Evolutionary conservation across 2,113 vertebrate genomes (phyloP).

Genomic region (Carassius auratus): DNA sequence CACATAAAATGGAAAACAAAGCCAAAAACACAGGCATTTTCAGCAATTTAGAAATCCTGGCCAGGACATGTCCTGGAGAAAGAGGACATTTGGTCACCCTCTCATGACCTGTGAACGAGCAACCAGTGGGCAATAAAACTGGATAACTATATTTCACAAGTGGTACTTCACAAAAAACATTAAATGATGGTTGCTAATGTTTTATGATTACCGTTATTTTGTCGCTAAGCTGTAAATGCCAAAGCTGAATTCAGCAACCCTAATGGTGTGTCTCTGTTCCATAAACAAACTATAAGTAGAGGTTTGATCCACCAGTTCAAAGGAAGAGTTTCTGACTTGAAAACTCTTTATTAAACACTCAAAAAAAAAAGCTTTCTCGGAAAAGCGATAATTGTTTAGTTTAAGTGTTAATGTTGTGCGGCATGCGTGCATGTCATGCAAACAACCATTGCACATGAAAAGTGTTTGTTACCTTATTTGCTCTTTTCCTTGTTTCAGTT

Average conservation of each 20-base stretch:
- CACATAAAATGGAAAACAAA: no score
- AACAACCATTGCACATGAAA: neutral
- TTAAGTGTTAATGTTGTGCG: neutral
- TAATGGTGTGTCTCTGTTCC: neutral
- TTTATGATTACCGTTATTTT: neutral
- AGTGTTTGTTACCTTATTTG: neutral
- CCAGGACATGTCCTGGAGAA: neutral
- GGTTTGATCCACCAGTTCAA: constrained; percentile 12
- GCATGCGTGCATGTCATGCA: neutral
- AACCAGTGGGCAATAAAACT: neutral
- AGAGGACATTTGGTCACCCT: neutral
- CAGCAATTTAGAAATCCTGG: neutral
- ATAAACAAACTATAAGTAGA: constrained; percentile 46
- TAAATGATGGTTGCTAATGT: neutral
- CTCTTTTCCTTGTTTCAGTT: neutral
- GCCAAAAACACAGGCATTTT: neutral
- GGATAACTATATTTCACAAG: neutral
- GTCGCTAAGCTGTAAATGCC: neutral
- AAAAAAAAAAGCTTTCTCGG: neutral
- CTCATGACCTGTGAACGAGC: neutral
- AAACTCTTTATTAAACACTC: constrained; percentile 1
- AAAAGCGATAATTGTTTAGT: neutral
- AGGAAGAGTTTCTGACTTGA: constrained; percentile 26
- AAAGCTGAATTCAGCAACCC: neutral
- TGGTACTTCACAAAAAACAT: neutral